A percentile compares a stretch with the other conserved stretches of the same genome.
Conservation (phyloP, 2,888 invertebrate genomes). For the Opisthograptis luteolata region DNA sequence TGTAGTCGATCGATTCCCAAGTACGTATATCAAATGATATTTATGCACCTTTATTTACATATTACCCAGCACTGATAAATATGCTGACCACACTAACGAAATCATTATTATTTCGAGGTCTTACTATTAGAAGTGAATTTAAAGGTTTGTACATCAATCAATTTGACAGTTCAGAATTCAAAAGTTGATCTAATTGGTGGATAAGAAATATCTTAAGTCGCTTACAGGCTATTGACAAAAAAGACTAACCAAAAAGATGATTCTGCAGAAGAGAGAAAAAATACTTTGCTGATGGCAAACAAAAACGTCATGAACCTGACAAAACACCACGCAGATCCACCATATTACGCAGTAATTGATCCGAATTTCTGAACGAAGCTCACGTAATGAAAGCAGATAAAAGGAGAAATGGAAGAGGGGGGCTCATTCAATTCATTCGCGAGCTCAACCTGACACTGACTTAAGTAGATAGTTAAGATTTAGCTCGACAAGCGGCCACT, state of each 20-base stretch:
- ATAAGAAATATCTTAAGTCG: conserved; percentile 28
- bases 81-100: not conserved
- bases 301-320: conserved; percentile 67
- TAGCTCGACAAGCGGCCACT: conserved; percentile 71
- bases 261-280: conserved; percentile 41
- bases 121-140: not conserved
- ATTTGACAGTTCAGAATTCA: not conserved
- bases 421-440: conserved; percentile 73
- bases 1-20: conserved; percentile 48
- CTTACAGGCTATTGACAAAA: conserved; percentile 29
- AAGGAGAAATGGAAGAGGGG: conserved; percentile 60
- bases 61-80: conserved; percentile 24
- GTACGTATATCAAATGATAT: conserved; percentile 52
- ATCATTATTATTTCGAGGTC: not conserved
- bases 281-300: conserved; percentile 45
- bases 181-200: not conserved
- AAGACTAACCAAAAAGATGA: conserved; percentile 35
- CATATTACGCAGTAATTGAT: conserved; percentile 78
- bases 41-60: conserved; percentile 44
- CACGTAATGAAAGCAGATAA: conserved; percentile 78
- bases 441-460: conserved; percentile 70
- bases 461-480: conserved; percentile 81
- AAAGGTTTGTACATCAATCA: not conserved
- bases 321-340: conserved; percentile 75
- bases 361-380: conserved; percentile 76